A percentile compares a stretch with the other conserved stretches of the same genome.
Conservation (phyloP, 2,797 vertebrate species). For the Muscicapa striata region DNA sequence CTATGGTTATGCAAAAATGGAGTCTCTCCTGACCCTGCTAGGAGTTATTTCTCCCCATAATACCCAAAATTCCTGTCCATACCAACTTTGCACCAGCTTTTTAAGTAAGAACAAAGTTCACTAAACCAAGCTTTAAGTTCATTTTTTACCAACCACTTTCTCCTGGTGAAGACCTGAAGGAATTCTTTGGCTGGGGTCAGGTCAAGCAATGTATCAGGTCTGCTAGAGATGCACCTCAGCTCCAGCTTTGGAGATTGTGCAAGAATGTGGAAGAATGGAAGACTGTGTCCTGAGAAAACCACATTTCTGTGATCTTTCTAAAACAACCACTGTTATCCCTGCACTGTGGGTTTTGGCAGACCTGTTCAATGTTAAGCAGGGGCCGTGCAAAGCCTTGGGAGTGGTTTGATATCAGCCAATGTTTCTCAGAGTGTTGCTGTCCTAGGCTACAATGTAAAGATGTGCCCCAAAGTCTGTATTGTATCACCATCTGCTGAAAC, state of each 20-base stretch:
- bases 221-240: background rate
- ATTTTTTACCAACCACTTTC: background rate
- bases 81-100: background rate
- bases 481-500: too few species aligned
- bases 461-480: too few species aligned
- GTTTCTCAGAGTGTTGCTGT: background rate
- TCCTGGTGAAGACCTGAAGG: background rate
- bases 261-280: background rate
- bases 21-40: background rate
- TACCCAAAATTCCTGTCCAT: background rate
- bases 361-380: background rate
- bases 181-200: background rate
- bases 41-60: background rate
- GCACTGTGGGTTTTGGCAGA: background rate
- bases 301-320: background rate
- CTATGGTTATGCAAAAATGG: rapidly evolving
- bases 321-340: background rate
- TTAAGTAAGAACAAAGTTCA: background rate
- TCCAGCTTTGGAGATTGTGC: background rate
- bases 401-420: background rate
- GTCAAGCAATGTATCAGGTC: background rate
- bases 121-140: background rate
- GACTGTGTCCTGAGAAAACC: background rate
- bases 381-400: background rate
- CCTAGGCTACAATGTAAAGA: too few species aligned